Evolutionary conservation across 2,113 vertebrate species (phyloP), one percentile per base, ranked within the genome.

Genomic region (Syngnathus typhle): DNA sequence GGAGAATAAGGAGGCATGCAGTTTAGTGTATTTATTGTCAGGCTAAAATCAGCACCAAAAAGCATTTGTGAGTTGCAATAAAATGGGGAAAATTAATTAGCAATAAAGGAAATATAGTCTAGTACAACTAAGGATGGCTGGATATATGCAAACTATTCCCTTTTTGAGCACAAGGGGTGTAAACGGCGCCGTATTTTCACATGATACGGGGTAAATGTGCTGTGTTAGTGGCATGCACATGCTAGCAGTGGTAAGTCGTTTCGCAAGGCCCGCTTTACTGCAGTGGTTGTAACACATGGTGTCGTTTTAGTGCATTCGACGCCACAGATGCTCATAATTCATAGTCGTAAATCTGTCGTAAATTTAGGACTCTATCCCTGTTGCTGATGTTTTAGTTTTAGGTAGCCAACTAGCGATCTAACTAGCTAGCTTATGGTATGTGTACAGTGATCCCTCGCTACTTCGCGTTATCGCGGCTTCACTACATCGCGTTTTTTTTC

Each of bases 1-100:
- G 27, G 13, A 52, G 6, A 13, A 43, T 37, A 47, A 41, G 64
- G 72, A 63, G 69, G 54, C 49, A 80, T 62, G 66, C 70, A 79
- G 60, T 1, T 27, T 16, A 44, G 60, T 41, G 82, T 70, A 80
- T 88, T 88, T 87, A 88, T 88, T 85, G 72, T 84, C 74, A 72
- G 77, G 6, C 73, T 69, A 65, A 78, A 79, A 69, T 72, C 54
- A 74, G 64, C 64, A 78, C 59, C 59, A 76, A n/a, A 81, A 23
- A 78, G 69, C 66, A 80, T 7, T 56, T 62, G 66, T 43, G 59
- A 64, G 36, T 71, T 58, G 38, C n/a, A 44, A 27, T 32, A 52
- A 55, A 82, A 76, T 61, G 59, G 61, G 11, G 37, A 60, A 10
- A 2, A 51, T 41, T 2, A 46, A 13, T 39, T 18, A 1, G 37